These are phyloP conservation scores for Seira musarum DNA, from an alignment of 2,888 invertebrate genomes.

Conservation along the genomic window DNA sequence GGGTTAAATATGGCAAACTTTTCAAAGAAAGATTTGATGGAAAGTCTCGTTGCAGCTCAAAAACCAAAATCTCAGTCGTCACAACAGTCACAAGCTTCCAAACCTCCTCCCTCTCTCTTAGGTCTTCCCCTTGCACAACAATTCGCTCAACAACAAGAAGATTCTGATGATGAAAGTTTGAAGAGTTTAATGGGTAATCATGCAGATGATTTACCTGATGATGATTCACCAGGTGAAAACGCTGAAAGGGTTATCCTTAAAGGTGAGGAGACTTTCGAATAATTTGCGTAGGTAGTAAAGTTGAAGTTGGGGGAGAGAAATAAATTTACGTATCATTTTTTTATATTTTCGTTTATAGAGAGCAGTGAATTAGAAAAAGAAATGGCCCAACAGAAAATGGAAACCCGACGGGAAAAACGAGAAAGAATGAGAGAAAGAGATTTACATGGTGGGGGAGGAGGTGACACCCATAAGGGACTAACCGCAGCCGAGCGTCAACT, in stretches of 20 bases:
- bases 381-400: slow-evolving; percentile 70
- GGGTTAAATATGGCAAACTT: slow-evolving; percentile 67
- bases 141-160: slow-evolving; percentile 62
- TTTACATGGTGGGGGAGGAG: slow-evolving; percentile 20
- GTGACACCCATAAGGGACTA: slow-evolving; percentile 63
- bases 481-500: slow-evolving; percentile 70
- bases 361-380: slow-evolving; percentile 70
- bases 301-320: not conserved
- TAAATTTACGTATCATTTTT: not conserved
- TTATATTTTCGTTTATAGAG: slow-evolving; percentile 53
- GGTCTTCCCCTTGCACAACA: slow-evolving; percentile 46
- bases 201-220: slow-evolving; percentile 70
- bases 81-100: slow-evolving; percentile 21
- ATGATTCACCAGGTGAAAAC: slow-evolving; percentile 68
- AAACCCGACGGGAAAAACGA: slow-evolving; percentile 67
- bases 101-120: slow-evolving; percentile 46
- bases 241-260: slow-evolving; percentile 68
- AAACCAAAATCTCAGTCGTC: slow-evolving; percentile 14
- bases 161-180: slow-evolving; percentile 72
- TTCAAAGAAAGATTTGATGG: slow-evolving; percentile 63
- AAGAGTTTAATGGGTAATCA: slow-evolving; percentile 72
- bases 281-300: no score
- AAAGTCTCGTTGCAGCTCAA: slow-evolving; percentile 45
- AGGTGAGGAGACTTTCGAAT: no score
- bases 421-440: slow-evolving; percentile 65